Evolutionary conservation across 2,797 vertebrate species (phyloP).

Genomic region (Darevskia mixta): DNA sequence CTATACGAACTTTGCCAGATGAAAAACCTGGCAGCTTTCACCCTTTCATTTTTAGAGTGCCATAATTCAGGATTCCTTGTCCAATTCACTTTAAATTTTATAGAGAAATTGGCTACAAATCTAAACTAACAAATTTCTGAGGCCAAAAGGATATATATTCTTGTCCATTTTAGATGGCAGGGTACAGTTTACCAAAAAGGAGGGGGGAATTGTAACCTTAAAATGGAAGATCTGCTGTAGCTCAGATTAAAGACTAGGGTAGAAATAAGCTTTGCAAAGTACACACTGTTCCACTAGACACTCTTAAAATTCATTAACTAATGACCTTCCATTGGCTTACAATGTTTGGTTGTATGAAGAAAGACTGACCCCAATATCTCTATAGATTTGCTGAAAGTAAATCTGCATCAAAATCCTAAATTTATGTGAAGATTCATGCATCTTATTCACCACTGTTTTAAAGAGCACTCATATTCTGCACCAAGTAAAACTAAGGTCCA

Average conservation of each 20-base stretch:
- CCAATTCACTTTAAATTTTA: constrained; percentile 35
- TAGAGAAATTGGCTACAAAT: constrained; percentile 43
- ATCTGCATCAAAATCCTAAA: not conserved
- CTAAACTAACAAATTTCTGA: constrained; percentile 43
- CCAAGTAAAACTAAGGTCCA: not conserved
- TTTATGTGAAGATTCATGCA: not conserved
- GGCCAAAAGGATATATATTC: constrained; percentile 20
- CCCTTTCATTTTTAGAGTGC: constrained; percentile 38
- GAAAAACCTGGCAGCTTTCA: constrained; percentile 33
- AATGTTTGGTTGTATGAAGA: rapidly evolving
- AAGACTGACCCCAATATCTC: not conserved
- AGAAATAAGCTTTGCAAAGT: not conserved
- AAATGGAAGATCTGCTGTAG: constrained; percentile 18
- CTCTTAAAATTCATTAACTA: constrained; percentile 1
- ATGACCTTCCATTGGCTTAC: not conserved
- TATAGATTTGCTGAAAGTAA: not conserved
- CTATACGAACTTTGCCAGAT: constrained; percentile 32
- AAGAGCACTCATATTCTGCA: not conserved
- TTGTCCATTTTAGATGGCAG: constrained; percentile 31
- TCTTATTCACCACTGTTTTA: not conserved
- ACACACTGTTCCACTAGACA: not conserved
- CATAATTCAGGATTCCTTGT: constrained; percentile 27
- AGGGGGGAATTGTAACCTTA: not conserved
- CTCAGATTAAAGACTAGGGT: not conserved
- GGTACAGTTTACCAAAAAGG: constrained; percentile 13